Percentiles rank a stretch among this genome's conserved stretches.
These are phyloP conservation scores for Bhutanitis thaidina DNA, from an alignment of 2,888 invertebrate genomes.

Conservation along the genomic window DNA sequence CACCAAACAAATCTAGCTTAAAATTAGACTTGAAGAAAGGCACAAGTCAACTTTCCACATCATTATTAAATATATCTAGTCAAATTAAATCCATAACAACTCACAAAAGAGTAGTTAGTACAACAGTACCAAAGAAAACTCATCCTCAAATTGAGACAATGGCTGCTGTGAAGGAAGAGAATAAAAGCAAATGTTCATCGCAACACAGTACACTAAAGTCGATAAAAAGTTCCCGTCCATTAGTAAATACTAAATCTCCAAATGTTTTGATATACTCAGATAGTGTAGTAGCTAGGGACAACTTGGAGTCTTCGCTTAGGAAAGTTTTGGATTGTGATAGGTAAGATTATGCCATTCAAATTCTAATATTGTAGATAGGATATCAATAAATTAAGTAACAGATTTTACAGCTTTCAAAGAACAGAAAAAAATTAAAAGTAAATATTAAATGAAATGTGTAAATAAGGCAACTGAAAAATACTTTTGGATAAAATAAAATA, in stretches of 20 bases:
- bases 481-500: too few species aligned
- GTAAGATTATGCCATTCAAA: slow-evolving; percentile 55
- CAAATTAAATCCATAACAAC: slow-evolving; percentile 74
- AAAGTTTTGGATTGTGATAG: slow-evolving; percentile 85
- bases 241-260: slow-evolving; percentile 84
- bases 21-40: slow-evolving; percentile 70
- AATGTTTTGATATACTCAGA: slow-evolving; percentile 91
- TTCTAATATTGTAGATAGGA: neutral
- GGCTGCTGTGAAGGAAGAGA: slow-evolving; percentile 51
- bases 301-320: slow-evolving; percentile 84
- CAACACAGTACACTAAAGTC: slow-evolving; percentile 61
- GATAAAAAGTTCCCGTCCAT: slow-evolving; percentile 71
- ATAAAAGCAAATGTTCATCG: slow-evolving; percentile 36
- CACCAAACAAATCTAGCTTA: slow-evolving; percentile 70
- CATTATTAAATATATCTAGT: slow-evolving; percentile 70
- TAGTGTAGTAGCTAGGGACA: slow-evolving; percentile 86
- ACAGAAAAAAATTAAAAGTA: too few species aligned
- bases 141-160: slow-evolving; percentile 48
- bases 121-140: slow-evolving; percentile 64
- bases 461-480: too few species aligned
- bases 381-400: too few species aligned
- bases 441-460: too few species aligned
- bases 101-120: slow-evolving; percentile 69
- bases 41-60: slow-evolving; percentile 64
- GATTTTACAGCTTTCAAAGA: too few species aligned